Base-by-base conservation (phyloP, 2,797 vertebrate species). In the Neosilurus mollespiculum region DNA sequence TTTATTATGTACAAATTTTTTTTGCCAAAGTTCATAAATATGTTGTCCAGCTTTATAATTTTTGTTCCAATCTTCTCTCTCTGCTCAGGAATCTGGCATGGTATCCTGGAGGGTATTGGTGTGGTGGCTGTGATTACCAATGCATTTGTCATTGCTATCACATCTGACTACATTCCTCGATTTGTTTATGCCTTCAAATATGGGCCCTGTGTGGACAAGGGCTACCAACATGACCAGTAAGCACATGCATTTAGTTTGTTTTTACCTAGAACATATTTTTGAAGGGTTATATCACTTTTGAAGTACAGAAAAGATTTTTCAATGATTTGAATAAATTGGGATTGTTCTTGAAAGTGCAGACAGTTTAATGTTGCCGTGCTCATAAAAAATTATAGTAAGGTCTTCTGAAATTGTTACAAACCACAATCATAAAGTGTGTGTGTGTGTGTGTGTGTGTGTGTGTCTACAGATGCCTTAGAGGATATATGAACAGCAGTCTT, bases 101-200 rank as follows among this genome's bases (percentile, higher is more conserved):
- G 98, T 64, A 98, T 99, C 87, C 95, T 99, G 8, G 98, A 99
- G 91, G 98, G 97, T 84, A 99, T 99, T 30, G 98, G 98, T 3
- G 97, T 99, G 76, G 89, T 99, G 89, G 98, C 98, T 62, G 98
- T 99, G 87, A 99, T 99, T 92, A 99, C 98, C 85, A 99, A 99
- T 51, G 98, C 98, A 49, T 99, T 99, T 49, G 98, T 99, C 86
- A 99, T 99, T 78, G 98, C 98, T 81, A 99, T 99, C 89, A 99
- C 98, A 88, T 99, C 98, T 0, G 98, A 99, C 93, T 99, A 99
- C 90, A 99, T 99, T 90, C 98, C 98, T 61, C 98, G 98, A 88
- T 98, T 99, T 88, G 98, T 99, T 87, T 99, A 98, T 70, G 96
- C 97, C 84, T 99, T 98, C 90, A 99, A 97, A 93, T 99, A 99